These are phyloP conservation scores for Poeciliopsis turneri DNA, from an alignment of 2,797 vertebrate genomes.

Conservation along the genomic window DNA sequence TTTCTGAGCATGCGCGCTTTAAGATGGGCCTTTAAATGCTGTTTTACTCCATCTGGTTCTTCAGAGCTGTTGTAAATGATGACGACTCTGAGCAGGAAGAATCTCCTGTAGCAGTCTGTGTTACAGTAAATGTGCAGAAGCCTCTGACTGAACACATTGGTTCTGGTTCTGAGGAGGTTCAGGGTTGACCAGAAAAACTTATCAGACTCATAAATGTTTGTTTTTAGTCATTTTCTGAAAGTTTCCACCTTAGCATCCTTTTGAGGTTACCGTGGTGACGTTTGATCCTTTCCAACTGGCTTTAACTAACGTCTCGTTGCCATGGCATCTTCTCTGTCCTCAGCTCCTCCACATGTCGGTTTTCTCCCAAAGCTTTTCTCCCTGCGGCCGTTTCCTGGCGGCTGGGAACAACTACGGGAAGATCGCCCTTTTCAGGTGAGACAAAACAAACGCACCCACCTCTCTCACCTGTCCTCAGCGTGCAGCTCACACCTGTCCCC, in stretches of 20 bases:
- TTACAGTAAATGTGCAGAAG: too few relatives aligned
- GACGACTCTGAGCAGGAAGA: neutral
- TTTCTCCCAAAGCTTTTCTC: constrained; percentile 90
- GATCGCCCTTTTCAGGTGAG: constrained; percentile 90
- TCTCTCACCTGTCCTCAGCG: neutral
- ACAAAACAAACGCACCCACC: neutral
- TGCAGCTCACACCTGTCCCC: neutral
- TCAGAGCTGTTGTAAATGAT: neutral
- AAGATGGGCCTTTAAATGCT: neutral
- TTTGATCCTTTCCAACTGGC: neutral
- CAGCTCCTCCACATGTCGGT: constrained; percentile 90
- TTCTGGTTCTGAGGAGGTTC: neutral
- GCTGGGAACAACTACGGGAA: constrained; percentile 91
- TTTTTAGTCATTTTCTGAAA: neutral
- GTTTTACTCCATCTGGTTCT: too few relatives aligned
- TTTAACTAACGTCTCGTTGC: neutral
- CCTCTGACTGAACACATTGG: too few relatives aligned
- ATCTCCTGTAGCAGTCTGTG: too few relatives aligned
- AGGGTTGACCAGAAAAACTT: neutral
- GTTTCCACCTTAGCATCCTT: neutral
- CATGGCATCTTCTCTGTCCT: neutral
- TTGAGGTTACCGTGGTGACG: neutral
- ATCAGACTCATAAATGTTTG: neutral
- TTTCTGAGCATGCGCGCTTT: neutral
- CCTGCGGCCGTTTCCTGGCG: constrained; percentile 88